These are phyloP conservation scores for Drosophila austrosaltans DNA, from an alignment of 2,888 invertebrate species.

Conservation along the genomic window DNA sequence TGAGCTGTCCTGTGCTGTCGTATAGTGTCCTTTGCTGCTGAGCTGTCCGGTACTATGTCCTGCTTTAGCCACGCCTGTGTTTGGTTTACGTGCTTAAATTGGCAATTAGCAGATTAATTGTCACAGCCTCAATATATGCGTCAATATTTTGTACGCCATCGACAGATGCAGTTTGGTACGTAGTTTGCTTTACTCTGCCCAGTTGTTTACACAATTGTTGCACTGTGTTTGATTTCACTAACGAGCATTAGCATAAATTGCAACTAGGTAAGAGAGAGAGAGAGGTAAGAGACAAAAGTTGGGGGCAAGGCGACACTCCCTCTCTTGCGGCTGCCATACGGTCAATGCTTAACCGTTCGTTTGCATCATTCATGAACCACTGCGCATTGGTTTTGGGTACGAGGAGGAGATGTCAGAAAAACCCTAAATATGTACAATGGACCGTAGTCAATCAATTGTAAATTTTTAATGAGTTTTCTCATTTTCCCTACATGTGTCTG, in stretches of 20 bases:
- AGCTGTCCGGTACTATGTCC: neutral
- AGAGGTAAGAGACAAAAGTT: neutral
- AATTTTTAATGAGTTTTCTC: conserved; percentile 79
- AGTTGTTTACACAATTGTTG: conserved; percentile 76
- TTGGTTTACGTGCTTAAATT: conserved; percentile 79
- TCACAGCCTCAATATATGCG: conserved; percentile 75
- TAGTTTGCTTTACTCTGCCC: conserved; percentile 68
- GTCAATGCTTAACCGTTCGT: conserved; percentile 39
- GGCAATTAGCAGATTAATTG: conserved; percentile 79
- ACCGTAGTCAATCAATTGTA: conserved; percentile 76
- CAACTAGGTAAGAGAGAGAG: conserved; percentile 20
- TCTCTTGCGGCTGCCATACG: conserved; percentile 35
- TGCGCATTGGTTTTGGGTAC: conserved; percentile 1
- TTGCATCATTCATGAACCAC: conserved; percentile 54
- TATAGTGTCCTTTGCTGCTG: neutral
- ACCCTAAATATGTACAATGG: conserved; percentile 43
- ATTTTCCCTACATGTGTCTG: conserved; percentile 50
- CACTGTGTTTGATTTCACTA: conserved; percentile 72
- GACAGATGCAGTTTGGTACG: conserved; percentile 49
- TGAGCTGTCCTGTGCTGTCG: conserved; percentile 16
- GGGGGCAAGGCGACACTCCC: conserved; percentile 1
- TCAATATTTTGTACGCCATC: conserved; percentile 70
- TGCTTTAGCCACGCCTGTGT: conserved; percentile 52
- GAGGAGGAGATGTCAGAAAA: conserved; percentile 29
- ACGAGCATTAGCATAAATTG: conserved; percentile 80